Evolutionary conservation across 2,113 vertebrate genomes (phyloP).

Genomic region (Willisornis vidua): DNA sequence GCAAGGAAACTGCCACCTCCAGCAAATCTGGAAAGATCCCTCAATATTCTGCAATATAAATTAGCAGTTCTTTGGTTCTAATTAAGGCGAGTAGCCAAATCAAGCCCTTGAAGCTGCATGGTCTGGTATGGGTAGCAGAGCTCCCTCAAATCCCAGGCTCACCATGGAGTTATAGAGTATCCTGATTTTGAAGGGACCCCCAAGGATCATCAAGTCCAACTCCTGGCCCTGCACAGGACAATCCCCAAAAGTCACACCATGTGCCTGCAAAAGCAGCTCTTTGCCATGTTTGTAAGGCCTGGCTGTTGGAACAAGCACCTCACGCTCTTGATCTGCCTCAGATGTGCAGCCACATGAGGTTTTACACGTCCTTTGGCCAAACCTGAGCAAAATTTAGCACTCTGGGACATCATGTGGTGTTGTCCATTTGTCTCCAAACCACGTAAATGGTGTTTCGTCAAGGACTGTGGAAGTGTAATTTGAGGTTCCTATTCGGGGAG

Average conservation of each 20-base stretch:
- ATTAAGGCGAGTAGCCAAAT: neutral
- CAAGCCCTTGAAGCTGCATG: neutral
- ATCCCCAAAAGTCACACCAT: neutral
- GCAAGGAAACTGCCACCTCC: too few relatives aligned
- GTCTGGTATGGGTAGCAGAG: neutral
- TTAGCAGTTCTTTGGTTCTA: neutral
- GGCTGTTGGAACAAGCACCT: neutral
- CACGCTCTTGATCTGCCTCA: neutral
- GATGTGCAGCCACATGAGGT: slow-evolving; percentile 18
- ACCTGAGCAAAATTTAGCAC: neutral
- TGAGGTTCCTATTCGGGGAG: neutral
- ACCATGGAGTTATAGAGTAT: rapidly evolving
- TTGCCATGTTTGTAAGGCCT: neutral
- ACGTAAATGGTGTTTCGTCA: rapidly evolving
- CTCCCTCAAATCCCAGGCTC: neutral
- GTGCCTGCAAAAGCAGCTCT: neutral
- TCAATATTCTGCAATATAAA: neutral
- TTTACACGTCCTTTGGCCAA: neutral
- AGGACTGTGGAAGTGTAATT: rapidly evolving
- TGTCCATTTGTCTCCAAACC: neutral
- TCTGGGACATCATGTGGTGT: neutral
- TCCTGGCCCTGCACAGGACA: neutral
- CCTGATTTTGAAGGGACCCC: neutral
- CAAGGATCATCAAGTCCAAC: too few relatives aligned
- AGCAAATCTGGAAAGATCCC: neutral